Evolutionary conservation across 30 jellyfish, hydroid and myxozoan species (phyloP).

Genomic region (Phacellophora camtschatica): DNA sequence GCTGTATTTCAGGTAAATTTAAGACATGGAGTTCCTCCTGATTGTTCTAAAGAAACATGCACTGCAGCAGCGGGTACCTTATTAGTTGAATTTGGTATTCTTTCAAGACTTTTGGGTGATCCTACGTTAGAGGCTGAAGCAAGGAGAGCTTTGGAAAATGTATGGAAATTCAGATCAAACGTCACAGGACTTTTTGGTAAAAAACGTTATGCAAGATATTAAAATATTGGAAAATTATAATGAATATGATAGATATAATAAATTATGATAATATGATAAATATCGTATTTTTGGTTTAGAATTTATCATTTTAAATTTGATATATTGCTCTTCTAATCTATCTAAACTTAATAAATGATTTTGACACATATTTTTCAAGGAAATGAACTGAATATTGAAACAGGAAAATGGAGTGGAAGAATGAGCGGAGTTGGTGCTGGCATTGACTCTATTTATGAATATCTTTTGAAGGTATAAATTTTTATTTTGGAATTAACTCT

Average conservation of each 20-base stretch:
- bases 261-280: too few species aligned
- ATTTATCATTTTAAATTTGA: too few species aligned
- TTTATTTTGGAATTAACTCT: not conserved
- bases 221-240: too few species aligned
- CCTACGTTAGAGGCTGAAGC: constrained; percentile 77
- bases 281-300: too few species aligned
- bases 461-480: constrained; percentile 76
- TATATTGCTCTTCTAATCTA: too few species aligned
- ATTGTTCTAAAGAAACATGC: constrained; percentile 73
- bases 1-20: constrained; percentile 73
- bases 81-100: constrained; percentile 83
- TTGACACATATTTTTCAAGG: constrained; percentile 62
- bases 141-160: constrained; percentile 68
- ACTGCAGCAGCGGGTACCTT: constrained; percentile 99
- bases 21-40: constrained; percentile 74
- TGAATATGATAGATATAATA: too few species aligned
- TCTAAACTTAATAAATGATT: too few species aligned
- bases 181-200: constrained; percentile 94
- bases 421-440: constrained; percentile 99
- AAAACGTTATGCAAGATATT: too few species aligned
- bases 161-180: constrained; percentile 86
- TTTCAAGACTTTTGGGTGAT: constrained; percentile 69
- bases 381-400: constrained; percentile 74
- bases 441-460: constrained; percentile 94
- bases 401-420: constrained; percentile 96